Evolutionary conservation across 92 coral and sea anemone species (phyloP), one percentile per base, ranked within the genome.

Genomic region (Palythoa caribaeorum): DNA sequence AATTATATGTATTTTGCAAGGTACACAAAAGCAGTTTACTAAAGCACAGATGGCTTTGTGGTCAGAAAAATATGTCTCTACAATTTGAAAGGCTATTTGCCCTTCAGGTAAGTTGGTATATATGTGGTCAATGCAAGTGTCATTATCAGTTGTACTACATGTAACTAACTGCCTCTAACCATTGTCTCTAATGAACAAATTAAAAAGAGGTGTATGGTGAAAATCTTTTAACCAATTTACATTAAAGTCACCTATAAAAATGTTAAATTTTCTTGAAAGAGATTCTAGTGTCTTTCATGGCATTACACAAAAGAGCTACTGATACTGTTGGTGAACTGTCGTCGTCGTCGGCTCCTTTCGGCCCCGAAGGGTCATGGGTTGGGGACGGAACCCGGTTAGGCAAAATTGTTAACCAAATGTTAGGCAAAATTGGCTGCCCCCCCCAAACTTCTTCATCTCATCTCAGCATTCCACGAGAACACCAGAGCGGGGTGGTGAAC

Each of bases 201-300:
- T 62, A 62, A 62, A 62, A 62, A 62, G 70, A 62, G 70, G 70
- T 62, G 70, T 62, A 62, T 62, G 37, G 70, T 62, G 70, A 62
- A 62, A 62, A 19, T 62, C 37, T n/a, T 62, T 62, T 62, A 62
- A 62, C 70, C 70, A 62, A 62, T 62, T 62, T 62, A 62, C 70
- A 62, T 62, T 62, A 62, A 62, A 62, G 70, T 62, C 70, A 62
- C 70, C 70, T 19, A 62, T 62, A 62, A 62, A 62, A n/a, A 62
- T 62, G 70, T 62, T 62, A 62, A 62, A 62, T n/a, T 62, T 62
- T 9, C 70, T 62, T 62, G 70, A 62, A 62, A 62, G 70, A 62
- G 70, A 62, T 62, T 62, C 70, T 62, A 62, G 70, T 62, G 70
- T 62, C 70, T 62, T 62, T 62, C 70, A 62, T 62, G 70, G 70